phyloP scores from a whole-genome alignment of 2,113 vertebrate genomes.

The Pseudorectes ferrugineus region DNA sequence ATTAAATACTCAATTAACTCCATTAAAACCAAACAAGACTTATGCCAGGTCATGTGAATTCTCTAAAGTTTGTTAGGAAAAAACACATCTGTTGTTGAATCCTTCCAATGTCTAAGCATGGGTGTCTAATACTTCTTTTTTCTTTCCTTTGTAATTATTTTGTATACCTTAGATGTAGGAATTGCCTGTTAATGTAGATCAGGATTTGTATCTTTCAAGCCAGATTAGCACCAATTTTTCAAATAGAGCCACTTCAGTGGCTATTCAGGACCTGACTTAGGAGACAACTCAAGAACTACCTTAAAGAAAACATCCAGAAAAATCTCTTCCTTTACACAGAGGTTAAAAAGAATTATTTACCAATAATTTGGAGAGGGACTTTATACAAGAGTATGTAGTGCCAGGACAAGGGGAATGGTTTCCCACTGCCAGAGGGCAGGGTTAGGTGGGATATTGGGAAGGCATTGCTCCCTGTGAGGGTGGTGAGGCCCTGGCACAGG shows the following conservation, averaged over 20 bases:
- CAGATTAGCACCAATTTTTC: neutral
- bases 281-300: neutral
- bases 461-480: neutral
- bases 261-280: neutral
- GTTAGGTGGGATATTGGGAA: rapidly evolving
- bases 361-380: neutral
- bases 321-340: neutral
- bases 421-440: neutral
- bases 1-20: neutral
- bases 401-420: neutral
- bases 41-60: neutral
- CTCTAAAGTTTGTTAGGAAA: neutral
- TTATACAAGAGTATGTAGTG: too few relatives aligned
- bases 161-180: neutral
- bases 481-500: neutral
- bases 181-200: neutral
- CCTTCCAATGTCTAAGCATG: neutral
- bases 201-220: neutral
- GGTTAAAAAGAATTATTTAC: neutral
- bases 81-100: neutral
- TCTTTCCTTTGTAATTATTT: neutral
- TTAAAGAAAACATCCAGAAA: neutral
- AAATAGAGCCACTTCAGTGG: neutral
- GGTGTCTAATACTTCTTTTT: neutral
- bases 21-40: neutral